phyloP scores from a whole-genome alignment of 2,888 invertebrate species.

The Tenthredo distinguenda region DNA sequence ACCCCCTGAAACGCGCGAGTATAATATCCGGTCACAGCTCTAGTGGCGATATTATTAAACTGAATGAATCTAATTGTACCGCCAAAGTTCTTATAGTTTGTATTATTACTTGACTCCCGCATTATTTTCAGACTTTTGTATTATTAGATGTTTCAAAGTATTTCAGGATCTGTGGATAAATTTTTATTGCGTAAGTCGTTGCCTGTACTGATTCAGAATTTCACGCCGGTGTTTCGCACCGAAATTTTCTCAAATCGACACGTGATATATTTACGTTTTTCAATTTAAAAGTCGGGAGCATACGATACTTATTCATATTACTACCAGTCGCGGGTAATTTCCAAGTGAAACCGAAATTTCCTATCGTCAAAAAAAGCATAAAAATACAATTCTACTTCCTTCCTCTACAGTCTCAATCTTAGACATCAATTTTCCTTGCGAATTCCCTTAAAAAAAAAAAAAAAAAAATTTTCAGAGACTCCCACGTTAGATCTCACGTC shows the following conservation, averaged over 20 bases:
- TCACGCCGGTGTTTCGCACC: neutral
- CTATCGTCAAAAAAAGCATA: neutral
- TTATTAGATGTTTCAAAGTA: neutral
- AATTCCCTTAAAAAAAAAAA: neutral
- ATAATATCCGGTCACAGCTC: no score
- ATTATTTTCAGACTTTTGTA: neutral
- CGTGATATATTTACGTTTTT: neutral
- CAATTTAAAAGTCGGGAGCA: neutral
- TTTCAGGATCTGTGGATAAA: neutral
- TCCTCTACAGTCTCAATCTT: no score
- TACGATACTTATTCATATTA: neutral
- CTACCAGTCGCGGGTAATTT: neutral
- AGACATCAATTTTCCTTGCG: neutral
- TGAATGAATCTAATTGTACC: neutral
- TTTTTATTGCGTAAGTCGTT: slow-evolving; percentile 28
- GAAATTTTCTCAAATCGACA: slow-evolving; percentile 1
- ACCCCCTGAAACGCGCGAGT: neutral
- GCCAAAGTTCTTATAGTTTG: neutral
- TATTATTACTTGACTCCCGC: neutral
- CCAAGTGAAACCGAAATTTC: neutral
- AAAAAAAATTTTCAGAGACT: neutral
- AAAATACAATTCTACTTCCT: neutral
- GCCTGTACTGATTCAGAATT: neutral
- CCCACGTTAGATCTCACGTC: neutral
- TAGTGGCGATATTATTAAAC: neutral